Percentiles rank a stretch among this genome's conserved stretches.
Conservation (phyloP, 2,797 vertebrate species). For the Gallinago solitaria region DNA sequence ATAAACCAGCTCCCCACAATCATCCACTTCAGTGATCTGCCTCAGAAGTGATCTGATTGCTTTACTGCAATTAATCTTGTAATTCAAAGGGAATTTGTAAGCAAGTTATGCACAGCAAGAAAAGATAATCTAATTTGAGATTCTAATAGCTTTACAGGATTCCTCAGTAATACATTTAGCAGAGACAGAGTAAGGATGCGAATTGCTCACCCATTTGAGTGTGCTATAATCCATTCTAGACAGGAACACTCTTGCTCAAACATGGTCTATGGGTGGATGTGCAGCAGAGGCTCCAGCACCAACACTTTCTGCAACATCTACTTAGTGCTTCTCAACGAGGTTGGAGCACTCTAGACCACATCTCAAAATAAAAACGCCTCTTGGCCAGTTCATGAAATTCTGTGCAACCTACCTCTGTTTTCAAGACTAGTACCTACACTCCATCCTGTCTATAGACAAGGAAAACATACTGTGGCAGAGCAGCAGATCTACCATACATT, state of each 20-base stretch:
- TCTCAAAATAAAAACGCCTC: neutral
- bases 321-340: neutral
- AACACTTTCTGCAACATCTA: neutral
- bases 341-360: neutral
- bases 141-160: neutral
- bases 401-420: neutral
- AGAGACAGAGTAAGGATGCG: neutral
- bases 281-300: neutral
- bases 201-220: neutral
- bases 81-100: neutral
- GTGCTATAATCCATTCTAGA: neutral
- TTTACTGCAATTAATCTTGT: neutral
- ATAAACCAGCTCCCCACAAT: neutral
- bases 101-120: neutral
- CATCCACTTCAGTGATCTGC: neutral
- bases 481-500: neutral
- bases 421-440: neutral
- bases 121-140: neutral
- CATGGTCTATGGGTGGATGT: neutral
- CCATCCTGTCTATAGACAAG: neutral
- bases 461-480: neutral
- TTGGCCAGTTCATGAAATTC: neutral
- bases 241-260: neutral
- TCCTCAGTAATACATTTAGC: neutral
- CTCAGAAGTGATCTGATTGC: neutral